Percentiles rank a stretch among this genome's conserved stretches.
phyloP scores from a whole-genome alignment of 2,113 vertebrate genomes.

The Morone chrysops region DNA sequence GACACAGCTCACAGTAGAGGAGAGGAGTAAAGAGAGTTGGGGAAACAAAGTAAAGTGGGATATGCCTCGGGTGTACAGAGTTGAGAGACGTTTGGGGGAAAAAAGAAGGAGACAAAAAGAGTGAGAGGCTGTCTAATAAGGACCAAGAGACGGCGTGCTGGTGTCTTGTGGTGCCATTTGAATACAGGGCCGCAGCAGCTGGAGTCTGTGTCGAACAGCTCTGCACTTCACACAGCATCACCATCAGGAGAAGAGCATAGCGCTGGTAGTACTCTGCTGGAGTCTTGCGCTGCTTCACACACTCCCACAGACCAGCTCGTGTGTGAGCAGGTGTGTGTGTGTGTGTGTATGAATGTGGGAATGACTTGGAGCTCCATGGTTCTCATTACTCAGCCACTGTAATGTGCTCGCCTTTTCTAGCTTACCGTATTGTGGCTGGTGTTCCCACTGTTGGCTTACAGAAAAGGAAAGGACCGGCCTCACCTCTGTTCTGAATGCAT shows the following conservation, averaged over 20 bases:
- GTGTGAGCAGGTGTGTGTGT: constrained; percentile 31
- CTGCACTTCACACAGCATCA: constrained; percentile 79
- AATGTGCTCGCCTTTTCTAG: constrained; percentile 66
- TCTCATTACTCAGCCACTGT: constrained; percentile 78
- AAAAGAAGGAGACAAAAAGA: constrained; percentile 65
- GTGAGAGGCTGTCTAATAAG: constrained; percentile 70
- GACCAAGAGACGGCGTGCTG: constrained; percentile 59
- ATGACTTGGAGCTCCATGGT: constrained; percentile 68
- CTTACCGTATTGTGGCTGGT: constrained; percentile 62
- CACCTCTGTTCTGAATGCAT: constrained; percentile 80
- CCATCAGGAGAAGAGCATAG: constrained; percentile 72
- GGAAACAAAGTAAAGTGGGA: constrained; percentile 35
- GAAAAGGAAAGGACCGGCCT: constrained; percentile 70
- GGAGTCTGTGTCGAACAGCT: constrained; percentile 75
- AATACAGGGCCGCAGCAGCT: constrained; percentile 76
- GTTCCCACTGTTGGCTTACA: constrained; percentile 72
- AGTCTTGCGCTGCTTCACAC: constrained; percentile 69
- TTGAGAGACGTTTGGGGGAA: constrained; percentile 45
- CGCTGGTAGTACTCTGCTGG: constrained; percentile 70
- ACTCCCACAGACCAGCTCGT: constrained; percentile 58
- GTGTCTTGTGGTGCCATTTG: constrained; percentile 73
- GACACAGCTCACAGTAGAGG: constrained; percentile 31
- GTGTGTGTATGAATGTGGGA: constrained; percentile 35
- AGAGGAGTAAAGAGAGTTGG: constrained; percentile 24
- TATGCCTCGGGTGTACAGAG: constrained; percentile 52